Evolutionary conservation across 92 coral and sea anemone genomes (phyloP), one percentile per base, ranked within the genome.

Genomic region (Porites evermanni): DNA sequence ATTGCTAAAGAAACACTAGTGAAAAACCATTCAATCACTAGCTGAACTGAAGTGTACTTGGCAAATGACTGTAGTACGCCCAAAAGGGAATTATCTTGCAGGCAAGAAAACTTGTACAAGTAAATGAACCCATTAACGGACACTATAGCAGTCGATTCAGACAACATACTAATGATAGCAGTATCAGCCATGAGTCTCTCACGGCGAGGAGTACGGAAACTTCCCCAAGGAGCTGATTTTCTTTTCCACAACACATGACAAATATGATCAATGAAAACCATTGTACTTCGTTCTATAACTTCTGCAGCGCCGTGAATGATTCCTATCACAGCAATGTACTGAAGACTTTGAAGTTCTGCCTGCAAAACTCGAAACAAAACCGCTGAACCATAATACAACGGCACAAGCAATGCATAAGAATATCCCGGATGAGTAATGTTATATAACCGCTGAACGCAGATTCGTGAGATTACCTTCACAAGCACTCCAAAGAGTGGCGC

Each of bases 131-230:
- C 61, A 1, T 56, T 56, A 0, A 56, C 61, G 12, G 61, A 63
- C 21, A 81, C 86, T 53, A 81, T 81, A 71, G 69, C 76, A 54
- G 54, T 54, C 32, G 86, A 81, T 70, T 81, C 86, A 24, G 8
- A 71, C 56, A 81, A 53, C 86, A 81, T 81, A 78, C 87, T 83
- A 73, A 74, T 83, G 67, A 84, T 74, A 53, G 72, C 64, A 70
- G 61, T 74, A 74, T 83, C 87, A 63, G 87, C 80, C 79, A 71
- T 71, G 16, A 83, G 82, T 26, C 82, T 79, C 67, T 83, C 87
- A 74, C 81, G 70, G 70, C 87, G 87, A 83, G 87, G 82, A 60
- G 79, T 71, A 18, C 87, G 87, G 74, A 83, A 83, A 61, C 79
- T 58, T 74, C 82, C 87, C 79, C 87, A 83, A 74, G 87, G 80